phyloP scores from a whole-genome alignment of 2,797 vertebrate genomes.

The Poeciliopsis paucimaculata region DNA sequence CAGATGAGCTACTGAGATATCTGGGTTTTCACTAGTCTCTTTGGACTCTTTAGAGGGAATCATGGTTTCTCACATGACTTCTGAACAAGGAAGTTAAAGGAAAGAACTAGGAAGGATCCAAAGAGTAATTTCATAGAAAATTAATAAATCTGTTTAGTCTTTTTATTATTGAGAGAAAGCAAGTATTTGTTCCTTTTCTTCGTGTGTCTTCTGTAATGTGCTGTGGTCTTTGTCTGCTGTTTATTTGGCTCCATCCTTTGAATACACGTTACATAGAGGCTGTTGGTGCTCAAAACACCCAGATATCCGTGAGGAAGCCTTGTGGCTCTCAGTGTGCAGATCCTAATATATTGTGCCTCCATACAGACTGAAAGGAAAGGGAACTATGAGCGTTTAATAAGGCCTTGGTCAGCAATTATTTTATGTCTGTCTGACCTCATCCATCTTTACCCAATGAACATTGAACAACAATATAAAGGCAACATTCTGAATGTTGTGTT shows the following conservation, averaged over 20 bases:
- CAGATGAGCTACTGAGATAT: background rate
- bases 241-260: background rate
- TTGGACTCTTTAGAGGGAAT: too few relatives aligned
- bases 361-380: background rate
- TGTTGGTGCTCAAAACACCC: background rate
- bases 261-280: background rate
- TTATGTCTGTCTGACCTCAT: too few relatives aligned
- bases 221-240: background rate
- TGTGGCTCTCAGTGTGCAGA: background rate
- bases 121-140: background rate
- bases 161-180: background rate
- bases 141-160: background rate
- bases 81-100: background rate
- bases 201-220: background rate
- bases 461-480: too few relatives aligned
- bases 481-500: too few relatives aligned
- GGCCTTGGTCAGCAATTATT: background rate
- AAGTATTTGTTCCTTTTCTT: background rate
- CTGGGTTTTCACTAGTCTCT: too few relatives aligned
- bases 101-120: background rate
- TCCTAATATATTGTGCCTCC: background rate
- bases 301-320: background rate
- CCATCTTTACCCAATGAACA: too few relatives aligned
- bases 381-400: background rate
- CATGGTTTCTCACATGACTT: too few relatives aligned